Evolutionary conservation across 2,888 invertebrate species (phyloP).

Genomic region (Hemistola chrysoprasaria): DNA sequence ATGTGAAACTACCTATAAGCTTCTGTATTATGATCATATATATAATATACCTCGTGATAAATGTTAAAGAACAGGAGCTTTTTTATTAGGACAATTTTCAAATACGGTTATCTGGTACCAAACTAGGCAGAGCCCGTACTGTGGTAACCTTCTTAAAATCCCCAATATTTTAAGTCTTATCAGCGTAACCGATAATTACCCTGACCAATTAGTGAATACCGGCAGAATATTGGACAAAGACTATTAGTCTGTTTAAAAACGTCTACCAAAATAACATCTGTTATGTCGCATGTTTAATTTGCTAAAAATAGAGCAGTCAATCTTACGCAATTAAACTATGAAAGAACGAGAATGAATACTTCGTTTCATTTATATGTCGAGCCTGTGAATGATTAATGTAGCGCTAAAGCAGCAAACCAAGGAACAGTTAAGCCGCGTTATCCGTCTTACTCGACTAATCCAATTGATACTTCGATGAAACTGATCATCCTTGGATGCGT

Average conservation of each 20-base stretch:
- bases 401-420: background rate
- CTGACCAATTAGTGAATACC: too few species aligned
- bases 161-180: too few species aligned
- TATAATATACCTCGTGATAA: too few species aligned
- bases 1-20: too few species aligned
- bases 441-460: background rate
- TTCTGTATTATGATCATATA: too few species aligned
- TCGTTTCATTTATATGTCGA: background rate
- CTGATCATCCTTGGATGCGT: background rate
- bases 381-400: background rate
- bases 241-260: background rate
- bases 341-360: background rate
- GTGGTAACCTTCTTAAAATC: too few species aligned
- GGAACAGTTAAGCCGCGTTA: background rate
- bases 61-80: too few species aligned
- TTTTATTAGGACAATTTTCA: too few species aligned
- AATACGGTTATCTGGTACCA: too few species aligned
- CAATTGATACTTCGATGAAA: background rate
- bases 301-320: constrained; percentile 1
- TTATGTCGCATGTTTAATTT: background rate
- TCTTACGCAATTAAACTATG: background rate
- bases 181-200: too few species aligned
- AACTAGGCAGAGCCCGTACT: too few species aligned
- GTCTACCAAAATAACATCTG: background rate
- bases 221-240: too few species aligned